These are phyloP conservation scores for Ceryle rudis DNA, from an alignment of 2,797 vertebrate species.

Conservation along the genomic window DNA sequence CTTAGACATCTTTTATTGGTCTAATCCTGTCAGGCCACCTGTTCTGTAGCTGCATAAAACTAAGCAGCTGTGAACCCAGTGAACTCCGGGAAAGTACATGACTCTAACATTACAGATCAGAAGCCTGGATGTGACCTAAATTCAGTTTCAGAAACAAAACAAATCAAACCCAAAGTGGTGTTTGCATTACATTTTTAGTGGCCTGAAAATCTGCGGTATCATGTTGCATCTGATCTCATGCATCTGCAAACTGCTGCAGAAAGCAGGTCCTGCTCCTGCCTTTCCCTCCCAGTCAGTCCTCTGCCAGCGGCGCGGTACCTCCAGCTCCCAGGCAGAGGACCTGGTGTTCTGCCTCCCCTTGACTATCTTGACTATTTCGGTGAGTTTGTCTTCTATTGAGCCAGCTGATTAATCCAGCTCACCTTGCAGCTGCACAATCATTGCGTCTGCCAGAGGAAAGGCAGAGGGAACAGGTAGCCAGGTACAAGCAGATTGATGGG, in stretches of 20 bases:
- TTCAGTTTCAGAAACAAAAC: conserved; percentile 28
- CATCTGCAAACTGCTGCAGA: background rate
- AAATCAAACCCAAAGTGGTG: background rate
- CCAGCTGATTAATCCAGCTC: background rate
- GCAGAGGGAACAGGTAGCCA: background rate
- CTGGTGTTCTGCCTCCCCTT: background rate
- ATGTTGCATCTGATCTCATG: background rate
- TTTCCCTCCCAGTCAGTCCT: background rate
- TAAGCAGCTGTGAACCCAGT: conserved; percentile 41
- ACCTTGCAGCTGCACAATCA: background rate
- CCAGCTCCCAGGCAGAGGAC: background rate
- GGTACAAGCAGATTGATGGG: background rate
- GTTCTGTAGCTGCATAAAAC: background rate
- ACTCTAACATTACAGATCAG: background rate
- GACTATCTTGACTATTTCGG: background rate
- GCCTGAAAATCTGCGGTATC: background rate
- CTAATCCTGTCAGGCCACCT: conserved; percentile 38
- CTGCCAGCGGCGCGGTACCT: rapidly evolving
- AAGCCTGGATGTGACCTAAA: conserved; percentile 25
- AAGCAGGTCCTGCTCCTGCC: background rate
- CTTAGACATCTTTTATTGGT: conserved; percentile 13
- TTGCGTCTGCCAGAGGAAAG: background rate
- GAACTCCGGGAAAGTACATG: conserved; percentile 12
- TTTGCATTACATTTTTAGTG: background rate
- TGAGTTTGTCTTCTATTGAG: background rate